Conservation (phyloP, 2,797 vertebrate genomes). For the Notamacropus eugenii region DNA sequence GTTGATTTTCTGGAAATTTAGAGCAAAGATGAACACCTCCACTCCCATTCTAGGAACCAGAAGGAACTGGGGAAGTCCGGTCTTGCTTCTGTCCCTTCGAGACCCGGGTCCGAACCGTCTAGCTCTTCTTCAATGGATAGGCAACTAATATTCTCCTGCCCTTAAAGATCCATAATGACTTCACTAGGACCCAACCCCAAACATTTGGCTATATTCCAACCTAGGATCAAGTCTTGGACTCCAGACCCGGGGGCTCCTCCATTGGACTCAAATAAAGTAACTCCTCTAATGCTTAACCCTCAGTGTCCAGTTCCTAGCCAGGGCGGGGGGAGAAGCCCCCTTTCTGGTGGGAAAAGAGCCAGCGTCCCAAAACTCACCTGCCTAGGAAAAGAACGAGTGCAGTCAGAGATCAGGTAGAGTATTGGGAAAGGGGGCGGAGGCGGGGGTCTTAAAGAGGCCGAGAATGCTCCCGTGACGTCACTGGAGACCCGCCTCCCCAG, state of each 20-base stretch:
- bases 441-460: slow-evolving; percentile 71
- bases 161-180: not conserved
- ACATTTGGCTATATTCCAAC: not conserved
- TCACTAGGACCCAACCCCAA: not conserved
- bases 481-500: slow-evolving; percentile 64
- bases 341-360: not conserved
- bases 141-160: not conserved
- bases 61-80: not conserved
- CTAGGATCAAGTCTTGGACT: not conserved
- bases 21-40: not conserved
- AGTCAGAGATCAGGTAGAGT: slow-evolving; percentile 33
- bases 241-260: not conserved
- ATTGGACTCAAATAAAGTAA: not conserved
- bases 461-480: slow-evolving; percentile 71
- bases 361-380: slow-evolving; percentile 65
- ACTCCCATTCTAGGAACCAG: not conserved
- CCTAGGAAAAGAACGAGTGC: accelerated
- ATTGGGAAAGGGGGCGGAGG: slow-evolving; percentile 39
- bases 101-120: not conserved
- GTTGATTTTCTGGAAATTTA: slow-evolving; percentile 4
- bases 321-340: too few relatives aligned
- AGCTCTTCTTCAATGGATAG: not conserved
- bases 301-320: not conserved
- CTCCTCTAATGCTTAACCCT: not conserved
- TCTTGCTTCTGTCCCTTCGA: not conserved